Base-by-base conservation (phyloP, 2,797 vertebrate species). In the Orestias chungarensis region DNA sequence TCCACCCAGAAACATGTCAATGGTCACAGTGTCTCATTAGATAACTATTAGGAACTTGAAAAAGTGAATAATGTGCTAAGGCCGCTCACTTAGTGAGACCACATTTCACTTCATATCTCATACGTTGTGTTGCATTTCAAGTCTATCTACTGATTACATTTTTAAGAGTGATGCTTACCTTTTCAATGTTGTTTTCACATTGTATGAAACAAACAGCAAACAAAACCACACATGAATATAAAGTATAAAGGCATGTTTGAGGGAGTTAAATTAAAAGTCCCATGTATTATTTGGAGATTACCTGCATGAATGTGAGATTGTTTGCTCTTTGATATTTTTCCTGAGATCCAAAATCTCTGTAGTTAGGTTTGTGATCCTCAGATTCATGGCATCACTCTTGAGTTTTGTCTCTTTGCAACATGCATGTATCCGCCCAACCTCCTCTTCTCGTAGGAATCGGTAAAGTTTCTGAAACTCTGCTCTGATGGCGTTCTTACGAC, bases 381-480 rank as follows among this genome's bases (percentile, higher is more conserved):
- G 27, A 23, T 57, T 25, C 62, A 87, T 76, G 1, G 6, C 20
- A 0, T 47, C 27, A 40, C 35, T 74, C 72, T 90, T 85, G 17
- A 27, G 2, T 0, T 0, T 14, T 3, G 18, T 75, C 40, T 88
- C 86, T n/a, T 1, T 33, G 67, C 69, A 75, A 59, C 82, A 42
- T 0, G 68, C 79, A 54, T 82, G 71, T 9, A 82, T 74, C 66
- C 76, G 64, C 0, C 27, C 55, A 18, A 79, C 66, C 69, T 90
- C 82, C 42, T 90, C 80, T 1, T 38, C 61, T 40, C 65, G 44
- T 75, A 88, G 70, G 68, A 86, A 86, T 50, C 31, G 64, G 40
- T 85, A 76, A 47, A 88, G 0, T 67, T 64, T 88, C 73, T 77
- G 66, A 76, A 90, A 87, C 20, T 81, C 77, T 25, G 50, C 59